Percentiles rank a stretch among this genome's conserved stretches.
These are phyloP conservation scores for Brachypodius melanocephalos DNA, from an alignment of 2,113 vertebrate species.

Conservation along the genomic window DNA sequence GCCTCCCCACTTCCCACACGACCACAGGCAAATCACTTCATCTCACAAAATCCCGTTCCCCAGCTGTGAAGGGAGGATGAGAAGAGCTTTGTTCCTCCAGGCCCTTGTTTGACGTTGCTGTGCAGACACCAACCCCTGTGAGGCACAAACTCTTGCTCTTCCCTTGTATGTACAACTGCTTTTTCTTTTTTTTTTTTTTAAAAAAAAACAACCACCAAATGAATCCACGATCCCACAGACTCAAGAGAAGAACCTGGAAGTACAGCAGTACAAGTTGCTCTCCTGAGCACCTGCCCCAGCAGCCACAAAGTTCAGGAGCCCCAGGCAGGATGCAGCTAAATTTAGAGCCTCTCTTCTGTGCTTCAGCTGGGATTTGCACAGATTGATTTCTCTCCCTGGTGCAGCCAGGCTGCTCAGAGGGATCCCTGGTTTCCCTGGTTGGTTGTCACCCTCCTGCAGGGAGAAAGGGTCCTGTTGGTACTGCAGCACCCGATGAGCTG, in stretches of 20 bases:
- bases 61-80: background rate
- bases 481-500: background rate
- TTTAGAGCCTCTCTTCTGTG: background rate
- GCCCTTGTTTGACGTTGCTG: background rate
- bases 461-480: background rate
- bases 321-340: background rate
- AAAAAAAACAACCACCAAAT: background rate
- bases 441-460: conserved; percentile 4
- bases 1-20: background rate
- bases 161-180: background rate
- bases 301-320: background rate
- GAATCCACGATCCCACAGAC: background rate
- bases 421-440: background rate
- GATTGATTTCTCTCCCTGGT: background rate
- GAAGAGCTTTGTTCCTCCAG: background rate
- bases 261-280: background rate
- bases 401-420: background rate
- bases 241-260: background rate
- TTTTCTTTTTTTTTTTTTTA: background rate
- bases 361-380: background rate
- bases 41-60: background rate
- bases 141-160: background rate
- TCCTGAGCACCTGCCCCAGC: background rate
- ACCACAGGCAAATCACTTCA: conserved; percentile 2
- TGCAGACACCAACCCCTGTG: background rate